A percentile compares a stretch with the other conserved stretches of the same genome.
Evolutionary conservation across 2,888 invertebrate genomes (phyloP).

Genomic region (Boloria selene): DNA sequence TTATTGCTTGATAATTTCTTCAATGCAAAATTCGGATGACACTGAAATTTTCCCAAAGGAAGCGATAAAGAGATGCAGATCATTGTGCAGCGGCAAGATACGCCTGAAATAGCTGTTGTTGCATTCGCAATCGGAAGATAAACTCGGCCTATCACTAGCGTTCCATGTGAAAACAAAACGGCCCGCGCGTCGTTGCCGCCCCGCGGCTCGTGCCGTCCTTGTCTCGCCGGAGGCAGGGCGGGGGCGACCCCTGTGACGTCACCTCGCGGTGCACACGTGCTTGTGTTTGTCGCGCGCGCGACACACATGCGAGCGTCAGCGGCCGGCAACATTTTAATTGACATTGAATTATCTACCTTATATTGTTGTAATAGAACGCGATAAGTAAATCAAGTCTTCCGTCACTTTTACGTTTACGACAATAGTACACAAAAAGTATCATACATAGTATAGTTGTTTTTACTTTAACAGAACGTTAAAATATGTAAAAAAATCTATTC

Average conservation of each 20-base stretch:
- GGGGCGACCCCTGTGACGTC: conserved; percentile 70
- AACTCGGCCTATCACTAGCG: conserved; percentile 73
- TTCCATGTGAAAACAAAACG: conserved; percentile 75
- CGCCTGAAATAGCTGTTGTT: conserved; percentile 71
- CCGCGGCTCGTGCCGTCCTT: conserved; percentile 54
- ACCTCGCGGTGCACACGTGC: conserved; percentile 74
- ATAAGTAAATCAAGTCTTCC: conserved; percentile 36
- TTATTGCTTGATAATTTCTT: too few species aligned
- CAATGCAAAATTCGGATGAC: conserved; percentile 63
- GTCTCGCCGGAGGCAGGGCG: conserved; percentile 63
- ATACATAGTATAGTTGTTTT: too few species aligned
- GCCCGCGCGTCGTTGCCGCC: conserved; percentile 72
- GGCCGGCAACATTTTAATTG: conserved; percentile 54
- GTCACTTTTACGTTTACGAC: conserved; percentile 5
- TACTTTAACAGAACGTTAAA: too few species aligned
- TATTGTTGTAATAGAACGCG: conserved; percentile 44
- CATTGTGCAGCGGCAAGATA: conserved; percentile 56
- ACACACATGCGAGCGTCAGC: conserved; percentile 66
- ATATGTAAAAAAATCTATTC: background rate
- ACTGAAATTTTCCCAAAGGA: conserved; percentile 56
- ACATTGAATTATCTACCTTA: conserved; percentile 56
- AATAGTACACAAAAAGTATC: too few species aligned
- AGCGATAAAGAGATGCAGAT: conserved; percentile 51
- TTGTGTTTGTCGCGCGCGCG: conserved; percentile 76
- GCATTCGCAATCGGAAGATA: conserved; percentile 78